These are phyloP conservation scores for Dicrurus megarhynchus DNA, from an alignment of 2,113 vertebrate species.

Conservation along the genomic window DNA sequence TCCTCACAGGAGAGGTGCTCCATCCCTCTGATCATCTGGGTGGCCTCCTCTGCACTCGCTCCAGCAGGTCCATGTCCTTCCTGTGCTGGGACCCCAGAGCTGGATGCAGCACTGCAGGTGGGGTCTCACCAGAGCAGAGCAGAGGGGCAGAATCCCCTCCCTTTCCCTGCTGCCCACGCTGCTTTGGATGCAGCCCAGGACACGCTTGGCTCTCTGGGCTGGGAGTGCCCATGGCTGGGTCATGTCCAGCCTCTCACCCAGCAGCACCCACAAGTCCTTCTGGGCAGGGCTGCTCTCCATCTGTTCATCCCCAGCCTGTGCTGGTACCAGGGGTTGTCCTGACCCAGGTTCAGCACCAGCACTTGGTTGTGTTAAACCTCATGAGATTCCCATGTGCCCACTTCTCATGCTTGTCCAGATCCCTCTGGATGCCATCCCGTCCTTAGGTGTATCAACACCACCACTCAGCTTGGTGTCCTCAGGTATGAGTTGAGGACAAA, in stretches of 20 bases:
- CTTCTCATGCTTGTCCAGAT: background rate
- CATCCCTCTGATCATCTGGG: background rate
- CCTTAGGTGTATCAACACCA: no score
- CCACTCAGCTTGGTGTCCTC: background rate
- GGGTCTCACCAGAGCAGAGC: background rate
- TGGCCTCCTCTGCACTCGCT: background rate
- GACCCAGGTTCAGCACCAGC: background rate
- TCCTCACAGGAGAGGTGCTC: fast-evolving
- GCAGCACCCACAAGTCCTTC: background rate
- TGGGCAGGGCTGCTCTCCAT: background rate
- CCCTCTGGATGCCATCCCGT: no score
- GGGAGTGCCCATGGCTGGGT: background rate
- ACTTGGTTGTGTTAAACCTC: fast-evolving
- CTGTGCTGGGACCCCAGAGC: background rate
- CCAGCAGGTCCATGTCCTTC: background rate
- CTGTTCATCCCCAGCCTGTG: background rate
- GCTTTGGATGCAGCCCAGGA: background rate
- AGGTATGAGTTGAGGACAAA: background rate
- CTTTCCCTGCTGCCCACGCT: background rate
- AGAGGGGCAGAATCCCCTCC: background rate
- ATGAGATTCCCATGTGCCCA: fast-evolving
- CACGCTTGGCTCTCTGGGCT: background rate
- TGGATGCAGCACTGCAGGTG: background rate
- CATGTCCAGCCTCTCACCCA: background rate
- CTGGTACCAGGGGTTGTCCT: fast-evolving